These are phyloP conservation scores for Corvus moneduloides DNA, from an alignment of 2,113 vertebrate species.

Conservation along the genomic window DNA sequence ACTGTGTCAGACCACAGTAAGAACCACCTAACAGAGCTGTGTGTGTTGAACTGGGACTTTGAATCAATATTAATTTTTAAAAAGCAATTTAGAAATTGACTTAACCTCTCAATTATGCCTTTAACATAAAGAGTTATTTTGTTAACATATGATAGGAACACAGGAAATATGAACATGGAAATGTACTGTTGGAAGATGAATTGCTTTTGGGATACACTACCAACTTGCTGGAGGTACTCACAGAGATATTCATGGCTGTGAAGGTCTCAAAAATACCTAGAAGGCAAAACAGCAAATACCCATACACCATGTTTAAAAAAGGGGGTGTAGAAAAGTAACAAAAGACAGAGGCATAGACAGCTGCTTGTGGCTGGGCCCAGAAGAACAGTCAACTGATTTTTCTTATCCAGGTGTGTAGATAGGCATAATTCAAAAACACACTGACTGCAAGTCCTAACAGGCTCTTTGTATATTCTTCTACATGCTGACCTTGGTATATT, in stretches of 20 bases:
- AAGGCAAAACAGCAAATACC: not conserved
- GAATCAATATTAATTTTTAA: not conserved
- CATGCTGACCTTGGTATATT: not conserved
- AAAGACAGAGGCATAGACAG: not conserved
- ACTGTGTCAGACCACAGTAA: not conserved
- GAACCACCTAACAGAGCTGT: not conserved
- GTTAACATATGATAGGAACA: not conserved
- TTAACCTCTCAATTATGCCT: not conserved
- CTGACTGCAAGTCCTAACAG: not conserved
- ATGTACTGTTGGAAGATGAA: not conserved
- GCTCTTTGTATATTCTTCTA: not conserved
- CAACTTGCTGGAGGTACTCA: not conserved
- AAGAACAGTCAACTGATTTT: not conserved
- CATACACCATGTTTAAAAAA: not conserved
- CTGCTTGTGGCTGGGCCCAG: not conserved
- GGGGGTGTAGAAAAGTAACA: accelerated
- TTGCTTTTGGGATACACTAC: not conserved
- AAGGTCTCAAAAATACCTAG: not conserved
- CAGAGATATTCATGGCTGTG: not conserved
- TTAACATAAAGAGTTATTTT: not conserved
- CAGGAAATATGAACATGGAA: not conserved
- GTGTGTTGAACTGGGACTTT: not conserved
- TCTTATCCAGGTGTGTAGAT: not conserved
- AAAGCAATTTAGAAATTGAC: not conserved
- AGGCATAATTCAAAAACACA: not conserved